These are phyloP conservation scores for Xylota sylvarum DNA, from an alignment of 2,888 invertebrate species.

Conservation along the genomic window DNA sequence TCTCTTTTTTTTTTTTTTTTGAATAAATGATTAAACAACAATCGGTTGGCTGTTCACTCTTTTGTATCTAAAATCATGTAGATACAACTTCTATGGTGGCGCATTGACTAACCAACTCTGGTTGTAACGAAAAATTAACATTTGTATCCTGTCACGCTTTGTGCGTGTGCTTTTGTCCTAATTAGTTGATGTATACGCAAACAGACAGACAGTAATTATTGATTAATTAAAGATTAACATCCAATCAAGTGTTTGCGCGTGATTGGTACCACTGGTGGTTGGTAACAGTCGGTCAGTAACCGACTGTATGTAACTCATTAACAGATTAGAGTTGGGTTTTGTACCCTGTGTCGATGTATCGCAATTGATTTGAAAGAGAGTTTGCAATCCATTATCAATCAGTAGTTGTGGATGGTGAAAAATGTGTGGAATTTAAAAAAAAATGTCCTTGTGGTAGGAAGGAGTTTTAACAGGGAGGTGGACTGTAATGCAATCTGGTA, in stretches of 20 bases:
- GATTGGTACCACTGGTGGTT: conserved; percentile 2
- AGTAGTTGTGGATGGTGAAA: no score
- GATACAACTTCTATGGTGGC: not conserved
- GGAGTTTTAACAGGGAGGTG: no score
- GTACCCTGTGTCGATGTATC: no score
- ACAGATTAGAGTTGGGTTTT: not conserved
- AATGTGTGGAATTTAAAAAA: no score
- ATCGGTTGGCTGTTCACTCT: not conserved
- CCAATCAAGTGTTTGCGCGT: conserved; percentile 37
- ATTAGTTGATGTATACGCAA: not conserved
- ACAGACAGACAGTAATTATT: conserved; percentile 43
- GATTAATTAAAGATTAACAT: conserved; percentile 67
- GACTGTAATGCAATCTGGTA: no score
- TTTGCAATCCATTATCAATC: no score
- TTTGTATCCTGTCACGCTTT: not conserved
- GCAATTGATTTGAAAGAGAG: no score
- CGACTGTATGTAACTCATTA: not conserved
- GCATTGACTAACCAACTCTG: not conserved
- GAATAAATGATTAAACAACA: not conserved
- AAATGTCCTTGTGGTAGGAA: no score
- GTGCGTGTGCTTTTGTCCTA: not conserved
- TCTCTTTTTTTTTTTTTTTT: not conserved
- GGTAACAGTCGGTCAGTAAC: not conserved
- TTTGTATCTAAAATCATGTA: not conserved
- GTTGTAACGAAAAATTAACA: conserved; percentile 1